Conservation (phyloP, 1,140 invertebrate species). For the Drosophila sulfurigaster region DNA sequence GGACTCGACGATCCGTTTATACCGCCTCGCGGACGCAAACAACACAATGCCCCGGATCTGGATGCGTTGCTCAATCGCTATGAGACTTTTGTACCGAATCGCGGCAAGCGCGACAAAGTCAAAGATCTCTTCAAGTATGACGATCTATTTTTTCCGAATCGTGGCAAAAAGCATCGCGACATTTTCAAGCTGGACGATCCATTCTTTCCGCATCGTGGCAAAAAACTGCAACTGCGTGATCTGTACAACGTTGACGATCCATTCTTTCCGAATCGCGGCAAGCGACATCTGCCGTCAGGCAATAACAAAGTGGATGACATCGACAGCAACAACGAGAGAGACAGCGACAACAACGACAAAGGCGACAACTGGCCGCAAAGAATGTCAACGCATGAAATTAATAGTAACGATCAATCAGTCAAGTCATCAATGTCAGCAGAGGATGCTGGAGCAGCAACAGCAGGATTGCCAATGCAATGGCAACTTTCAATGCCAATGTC, state of each 20-base stretch:
- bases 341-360: conserved; percentile 29
- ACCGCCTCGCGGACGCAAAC: conserved; percentile 78
- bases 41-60: conserved; percentile 73
- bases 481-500: conserved; percentile 5
- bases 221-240: conserved; percentile 75
- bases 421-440: conserved; percentile 75
- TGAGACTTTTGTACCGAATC: conserved; percentile 81
- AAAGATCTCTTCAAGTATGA: conserved; percentile 84
- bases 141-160: conserved; percentile 83
- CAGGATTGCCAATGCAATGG: conserved; percentile 33
- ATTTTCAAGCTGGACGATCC: conserved; percentile 65
- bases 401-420: conserved; percentile 82
- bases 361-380: conserved; percentile 70
- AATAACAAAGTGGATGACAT: conserved; percentile 14
- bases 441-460: conserved; percentile 38
- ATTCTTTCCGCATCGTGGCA: conserved; percentile 75
- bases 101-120: conserved; percentile 80
- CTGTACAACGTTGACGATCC: conserved; percentile 73
- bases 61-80: conserved; percentile 69
- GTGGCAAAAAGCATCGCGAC: conserved; percentile 74
- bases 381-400: conserved; percentile 82
- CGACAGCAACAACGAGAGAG: conserved; percentile 19
- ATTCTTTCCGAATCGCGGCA: conserved; percentile 78
- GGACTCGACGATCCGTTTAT: conserved; percentile 74
- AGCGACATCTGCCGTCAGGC: conserved; percentile 53